These are phyloP conservation scores for Ornithoptera alexandrae DNA, from an alignment of 2,888 invertebrate genomes.

Conservation along the genomic window DNA sequence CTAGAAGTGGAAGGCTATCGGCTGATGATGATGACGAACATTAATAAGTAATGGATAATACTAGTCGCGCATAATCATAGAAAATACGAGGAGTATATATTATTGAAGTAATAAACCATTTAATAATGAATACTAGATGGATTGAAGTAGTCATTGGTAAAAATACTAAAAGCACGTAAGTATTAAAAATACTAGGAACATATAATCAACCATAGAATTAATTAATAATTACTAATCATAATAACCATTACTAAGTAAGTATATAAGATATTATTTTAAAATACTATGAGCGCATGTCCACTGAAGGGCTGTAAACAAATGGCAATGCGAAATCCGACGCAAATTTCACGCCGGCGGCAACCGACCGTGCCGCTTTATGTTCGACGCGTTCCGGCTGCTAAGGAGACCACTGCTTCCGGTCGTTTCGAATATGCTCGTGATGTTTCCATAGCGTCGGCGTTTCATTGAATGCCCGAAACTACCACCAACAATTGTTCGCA, in stretches of 20 bases:
- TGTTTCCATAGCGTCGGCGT: slow-evolving; percentile 11
- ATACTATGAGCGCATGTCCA: neutral
- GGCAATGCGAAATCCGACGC: neutral
- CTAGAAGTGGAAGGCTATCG: no score
- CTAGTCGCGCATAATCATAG: no score
- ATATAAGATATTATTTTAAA: neutral
- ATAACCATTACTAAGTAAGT: neutral
- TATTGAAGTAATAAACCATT: no score
- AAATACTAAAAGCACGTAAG: no score
- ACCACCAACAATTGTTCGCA: slow-evolving; percentile 10
- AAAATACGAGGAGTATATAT: no score
- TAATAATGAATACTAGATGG: no score
- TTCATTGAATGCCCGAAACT: slow-evolving; percentile 6
- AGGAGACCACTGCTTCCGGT: slow-evolving; percentile 16
- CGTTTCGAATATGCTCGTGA: slow-evolving; percentile 16
- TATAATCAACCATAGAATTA: no score
- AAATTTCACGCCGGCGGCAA: slow-evolving; percentile 7
- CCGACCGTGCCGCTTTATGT: slow-evolving; percentile 13
- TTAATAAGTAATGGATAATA: no score
- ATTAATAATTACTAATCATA: neutral
- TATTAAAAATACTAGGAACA: no score
- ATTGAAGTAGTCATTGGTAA: no score
- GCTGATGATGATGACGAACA: no score
- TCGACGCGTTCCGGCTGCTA: slow-evolving; percentile 17
- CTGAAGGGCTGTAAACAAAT: neutral